phyloP scores from a whole-genome alignment of 2,797 vertebrate species.

The Pangasius djambal region DNA sequence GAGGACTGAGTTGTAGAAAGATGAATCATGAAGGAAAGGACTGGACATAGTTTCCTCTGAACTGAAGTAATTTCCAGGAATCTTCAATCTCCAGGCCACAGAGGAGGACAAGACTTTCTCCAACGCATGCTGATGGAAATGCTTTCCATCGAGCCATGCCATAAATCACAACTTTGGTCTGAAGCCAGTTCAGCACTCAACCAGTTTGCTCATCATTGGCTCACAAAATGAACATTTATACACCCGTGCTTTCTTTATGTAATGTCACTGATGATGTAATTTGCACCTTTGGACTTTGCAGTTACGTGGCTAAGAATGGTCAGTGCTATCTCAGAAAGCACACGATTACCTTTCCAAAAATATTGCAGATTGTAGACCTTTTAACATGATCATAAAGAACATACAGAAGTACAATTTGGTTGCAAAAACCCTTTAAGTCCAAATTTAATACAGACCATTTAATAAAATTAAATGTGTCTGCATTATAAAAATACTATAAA shows the following conservation, averaged over 20 bases:
- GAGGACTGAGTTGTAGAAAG: slow-evolving; percentile 7
- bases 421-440: not conserved
- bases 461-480: no score
- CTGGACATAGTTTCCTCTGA: not conserved
- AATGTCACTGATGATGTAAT: not conserved
- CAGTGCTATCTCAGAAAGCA: not conserved
- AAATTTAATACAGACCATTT: not conserved
- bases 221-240: not conserved
- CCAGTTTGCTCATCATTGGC: not conserved
- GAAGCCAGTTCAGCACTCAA: not conserved
- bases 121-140: not conserved
- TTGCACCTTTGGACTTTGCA: not conserved
- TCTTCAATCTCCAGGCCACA: not conserved
- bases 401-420: not conserved
- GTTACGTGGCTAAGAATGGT: not conserved
- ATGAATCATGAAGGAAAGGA: not conserved
- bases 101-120: not conserved
- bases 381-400: not conserved
- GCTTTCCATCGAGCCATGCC: not conserved
- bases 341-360: not conserved
- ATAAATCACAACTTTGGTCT: not conserved
- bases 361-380: not conserved
- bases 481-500: no score
- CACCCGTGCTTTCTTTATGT: not conserved
- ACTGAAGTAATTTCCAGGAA: not conserved